Evolutionary conservation across 1,140 invertebrate species (phyloP).

Genomic region (Drosophila pruinosa): DNA sequence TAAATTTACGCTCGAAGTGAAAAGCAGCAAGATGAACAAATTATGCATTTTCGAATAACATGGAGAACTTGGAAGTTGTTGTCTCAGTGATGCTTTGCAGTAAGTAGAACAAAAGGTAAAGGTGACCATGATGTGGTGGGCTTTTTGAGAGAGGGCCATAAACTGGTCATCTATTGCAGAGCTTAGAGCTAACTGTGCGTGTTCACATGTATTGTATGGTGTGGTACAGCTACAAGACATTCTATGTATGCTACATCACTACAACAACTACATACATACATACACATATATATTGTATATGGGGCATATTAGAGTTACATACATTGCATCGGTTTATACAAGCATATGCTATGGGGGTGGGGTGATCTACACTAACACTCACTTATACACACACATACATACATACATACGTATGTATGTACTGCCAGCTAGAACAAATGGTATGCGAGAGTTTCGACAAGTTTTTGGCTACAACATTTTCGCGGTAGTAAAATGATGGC

Average conservation of each 20-base stretch:
- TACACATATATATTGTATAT: background rate
- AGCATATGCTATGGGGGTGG: background rate
- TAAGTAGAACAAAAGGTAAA: no score
- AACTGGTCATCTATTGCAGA: no score
- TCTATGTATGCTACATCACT: constrained; percentile 2
- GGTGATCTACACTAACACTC: background rate
- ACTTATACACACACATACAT: background rate
- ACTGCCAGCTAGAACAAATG: no score
- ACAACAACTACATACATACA: constrained; percentile 30
- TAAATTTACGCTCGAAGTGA: no score
- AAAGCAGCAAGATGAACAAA: no score
- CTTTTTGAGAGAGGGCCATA: no score
- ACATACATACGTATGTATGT: background rate
- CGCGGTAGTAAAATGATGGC: background rate
- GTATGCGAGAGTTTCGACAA: background rate
- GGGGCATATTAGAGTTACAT: background rate
- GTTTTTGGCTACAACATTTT: background rate
- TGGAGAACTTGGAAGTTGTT: no score
- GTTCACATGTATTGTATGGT: no score
- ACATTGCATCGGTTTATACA: constrained; percentile 3
- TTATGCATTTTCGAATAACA: no score
- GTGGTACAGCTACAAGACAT: background rate
- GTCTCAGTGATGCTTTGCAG: no score
- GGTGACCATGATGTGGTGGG: no score
- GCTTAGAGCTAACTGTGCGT: no score